phyloP scores from a whole-genome alignment of 2,113 vertebrate species.

The Epinephelus cyanopodus region DNA sequence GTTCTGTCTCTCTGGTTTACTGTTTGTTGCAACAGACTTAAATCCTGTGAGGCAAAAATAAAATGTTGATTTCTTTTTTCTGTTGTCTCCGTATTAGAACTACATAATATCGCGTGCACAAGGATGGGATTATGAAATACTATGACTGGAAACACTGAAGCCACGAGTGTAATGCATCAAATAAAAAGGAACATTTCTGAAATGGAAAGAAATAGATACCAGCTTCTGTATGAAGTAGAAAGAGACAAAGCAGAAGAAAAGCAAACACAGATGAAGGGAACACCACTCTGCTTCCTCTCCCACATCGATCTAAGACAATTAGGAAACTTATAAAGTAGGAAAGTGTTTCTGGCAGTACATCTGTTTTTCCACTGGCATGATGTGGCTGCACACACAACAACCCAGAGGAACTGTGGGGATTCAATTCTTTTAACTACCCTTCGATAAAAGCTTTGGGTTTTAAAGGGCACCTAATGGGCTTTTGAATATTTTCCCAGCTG shows the following conservation, averaged over 20 bases:
- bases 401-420: background rate
- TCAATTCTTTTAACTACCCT: background rate
- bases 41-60: background rate
- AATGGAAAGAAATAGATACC: background rate
- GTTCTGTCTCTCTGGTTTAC: background rate
- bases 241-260: background rate
- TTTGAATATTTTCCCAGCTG: too few relatives aligned
- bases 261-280: slow-evolving; percentile 27
- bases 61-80: background rate
- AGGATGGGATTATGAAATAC: background rate
- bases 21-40: background rate
- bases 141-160: background rate
- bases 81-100: background rate
- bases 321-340: slow-evolving; percentile 13
- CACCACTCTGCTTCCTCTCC: slow-evolving; percentile 19
- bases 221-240: background rate
- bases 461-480: too few relatives aligned
- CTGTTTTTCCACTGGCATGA: slow-evolving; percentile 18
- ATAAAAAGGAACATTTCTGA: background rate
- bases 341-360: slow-evolving; percentile 18
- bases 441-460: background rate
- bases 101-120: background rate
- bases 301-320: background rate
- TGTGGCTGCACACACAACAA: background rate
- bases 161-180: background rate